Evolutionary conservation across 2,113 vertebrate genomes (phyloP).

Genomic region (Falcunculus frontatus): DNA sequence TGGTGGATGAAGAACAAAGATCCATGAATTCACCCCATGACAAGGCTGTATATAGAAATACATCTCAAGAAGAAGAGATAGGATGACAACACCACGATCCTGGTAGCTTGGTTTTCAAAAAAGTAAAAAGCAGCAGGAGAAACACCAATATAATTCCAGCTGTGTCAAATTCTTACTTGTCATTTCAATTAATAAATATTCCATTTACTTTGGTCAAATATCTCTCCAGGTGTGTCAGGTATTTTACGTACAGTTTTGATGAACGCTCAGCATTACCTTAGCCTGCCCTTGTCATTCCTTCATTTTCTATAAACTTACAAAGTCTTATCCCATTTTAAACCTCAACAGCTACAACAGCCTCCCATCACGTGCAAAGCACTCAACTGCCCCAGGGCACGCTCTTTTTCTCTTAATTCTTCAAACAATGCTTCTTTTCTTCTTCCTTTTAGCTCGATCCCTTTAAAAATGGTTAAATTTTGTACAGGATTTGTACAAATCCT

Average conservation of each 20-base stretch:
- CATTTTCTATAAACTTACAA: neutral
- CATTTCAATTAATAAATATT: neutral
- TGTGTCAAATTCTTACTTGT: neutral
- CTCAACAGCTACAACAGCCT: neutral
- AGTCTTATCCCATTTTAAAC: neutral
- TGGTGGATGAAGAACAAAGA: neutral
- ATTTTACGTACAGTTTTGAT: neutral
- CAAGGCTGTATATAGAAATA: neutral
- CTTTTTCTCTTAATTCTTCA: neutral
- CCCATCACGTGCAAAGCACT: neutral
- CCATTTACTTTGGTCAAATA: neutral
- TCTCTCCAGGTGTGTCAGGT: neutral
- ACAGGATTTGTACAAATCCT: neutral
- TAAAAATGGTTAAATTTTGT: neutral
- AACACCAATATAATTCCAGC: neutral
- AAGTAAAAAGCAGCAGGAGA: neutral
- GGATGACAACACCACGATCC: fast-evolving
- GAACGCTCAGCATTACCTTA: neutral
- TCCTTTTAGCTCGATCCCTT: neutral
- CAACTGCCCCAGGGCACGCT: neutral
- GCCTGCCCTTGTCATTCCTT: neutral
- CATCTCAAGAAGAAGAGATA: neutral
- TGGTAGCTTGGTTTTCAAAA: neutral
- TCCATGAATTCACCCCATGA: neutral
- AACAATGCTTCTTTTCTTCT: conserved; percentile 21